phyloP scores from a whole-genome alignment of 2,888 invertebrate species.

The Lacanobia oleracea region DNA sequence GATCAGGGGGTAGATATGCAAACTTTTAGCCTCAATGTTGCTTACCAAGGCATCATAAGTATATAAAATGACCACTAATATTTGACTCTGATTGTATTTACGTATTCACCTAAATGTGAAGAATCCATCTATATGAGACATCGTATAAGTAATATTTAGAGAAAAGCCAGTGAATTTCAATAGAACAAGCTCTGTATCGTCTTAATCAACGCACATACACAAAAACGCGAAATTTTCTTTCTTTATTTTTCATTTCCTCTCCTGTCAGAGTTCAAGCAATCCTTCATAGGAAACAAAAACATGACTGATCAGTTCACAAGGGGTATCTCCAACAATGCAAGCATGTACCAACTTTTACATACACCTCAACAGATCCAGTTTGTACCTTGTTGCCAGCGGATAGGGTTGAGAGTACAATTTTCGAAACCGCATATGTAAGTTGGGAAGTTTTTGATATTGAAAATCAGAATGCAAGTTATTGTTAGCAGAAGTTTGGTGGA shows the following conservation, averaged over 20 bases:
- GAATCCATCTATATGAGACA: background rate
- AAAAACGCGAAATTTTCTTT: background rate
- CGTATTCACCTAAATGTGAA: too few species aligned
- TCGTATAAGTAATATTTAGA: background rate
- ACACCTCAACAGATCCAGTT: background rate
- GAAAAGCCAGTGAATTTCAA: conserved; percentile 6
- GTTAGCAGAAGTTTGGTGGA: conserved; percentile 16
- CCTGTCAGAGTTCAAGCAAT: conserved; percentile 71
- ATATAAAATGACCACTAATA: too few species aligned
- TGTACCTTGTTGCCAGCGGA: background rate
- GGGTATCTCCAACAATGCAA: conserved; percentile 37
- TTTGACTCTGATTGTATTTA: too few species aligned
- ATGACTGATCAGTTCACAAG: conserved; percentile 51
- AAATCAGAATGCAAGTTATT: conserved; percentile 50
- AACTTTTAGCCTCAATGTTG: too few species aligned
- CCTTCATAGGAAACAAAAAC: conserved; percentile 65
- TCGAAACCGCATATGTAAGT: conserved; percentile 3
- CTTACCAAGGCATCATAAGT: too few species aligned
- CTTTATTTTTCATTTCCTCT: conserved; percentile 35
- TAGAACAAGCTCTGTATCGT: background rate
- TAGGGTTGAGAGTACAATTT: background rate
- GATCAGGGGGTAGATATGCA: too few species aligned
- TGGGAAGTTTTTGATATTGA: conserved; percentile 30
- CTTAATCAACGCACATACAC: background rate
- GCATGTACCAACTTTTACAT: conserved; percentile 18